These are phyloP conservation scores for Cephalopholis sonnerati DNA, from an alignment of 2,113 vertebrate genomes.

Conservation along the genomic window DNA sequence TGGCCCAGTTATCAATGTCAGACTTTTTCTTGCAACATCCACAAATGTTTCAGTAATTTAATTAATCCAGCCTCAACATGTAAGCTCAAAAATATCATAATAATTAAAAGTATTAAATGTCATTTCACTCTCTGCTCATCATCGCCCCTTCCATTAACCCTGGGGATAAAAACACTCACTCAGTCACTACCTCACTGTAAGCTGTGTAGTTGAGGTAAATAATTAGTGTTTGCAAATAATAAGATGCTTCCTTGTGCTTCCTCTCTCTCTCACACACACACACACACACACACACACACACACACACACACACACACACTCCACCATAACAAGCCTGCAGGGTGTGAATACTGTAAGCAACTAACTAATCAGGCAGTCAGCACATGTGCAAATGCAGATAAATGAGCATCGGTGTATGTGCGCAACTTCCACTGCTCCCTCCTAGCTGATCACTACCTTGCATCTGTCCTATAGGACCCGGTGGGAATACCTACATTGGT, in stretches of 20 bases:
- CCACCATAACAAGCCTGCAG: slow-evolving; percentile 21
- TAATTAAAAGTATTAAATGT: not conserved
- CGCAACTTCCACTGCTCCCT: slow-evolving; percentile 24
- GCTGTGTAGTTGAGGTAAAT: not conserved
- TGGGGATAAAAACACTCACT: not conserved
- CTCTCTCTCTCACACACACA: not conserved
- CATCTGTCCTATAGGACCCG: slow-evolving; percentile 54
- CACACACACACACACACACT: too few relatives aligned
- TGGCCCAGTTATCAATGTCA: not conserved
- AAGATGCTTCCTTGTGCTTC: slow-evolving; percentile 8
- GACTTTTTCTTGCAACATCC: not conserved
- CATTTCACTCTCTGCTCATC: not conserved
- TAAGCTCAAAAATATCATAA: not conserved
- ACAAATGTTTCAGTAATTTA: not conserved
- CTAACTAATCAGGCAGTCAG: slow-evolving; percentile 72
- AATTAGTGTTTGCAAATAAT: slow-evolving; percentile 19
- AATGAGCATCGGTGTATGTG: slow-evolving; percentile 47
- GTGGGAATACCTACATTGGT: slow-evolving; percentile 42
- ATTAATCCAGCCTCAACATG: not conserved
- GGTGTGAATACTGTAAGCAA: slow-evolving; percentile 55
- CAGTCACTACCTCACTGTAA: not conserved
- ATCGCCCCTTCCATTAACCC: slow-evolving; percentile 1
- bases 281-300: not conserved
- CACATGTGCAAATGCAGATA: slow-evolving; percentile 78
- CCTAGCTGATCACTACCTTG: slow-evolving; percentile 55